Evolutionary conservation across 2,888 invertebrate genomes (phyloP).

Genomic region (Drosophila engyochracea): DNA sequence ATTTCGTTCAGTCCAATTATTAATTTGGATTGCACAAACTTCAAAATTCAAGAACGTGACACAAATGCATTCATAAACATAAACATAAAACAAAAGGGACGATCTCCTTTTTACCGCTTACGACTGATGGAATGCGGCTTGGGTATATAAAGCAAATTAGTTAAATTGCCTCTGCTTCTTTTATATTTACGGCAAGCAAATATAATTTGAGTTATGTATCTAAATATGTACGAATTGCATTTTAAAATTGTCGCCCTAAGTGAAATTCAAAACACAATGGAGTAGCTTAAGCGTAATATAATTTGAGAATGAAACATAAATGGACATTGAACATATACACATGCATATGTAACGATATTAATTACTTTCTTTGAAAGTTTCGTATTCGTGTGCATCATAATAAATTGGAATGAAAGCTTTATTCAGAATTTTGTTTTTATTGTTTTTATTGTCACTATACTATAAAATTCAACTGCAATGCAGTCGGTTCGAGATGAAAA

Average conservation of each 20-base stretch:
- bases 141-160: neutral
- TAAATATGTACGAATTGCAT: neutral
- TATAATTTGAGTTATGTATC: neutral
- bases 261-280: neutral
- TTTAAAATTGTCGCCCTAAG: neutral
- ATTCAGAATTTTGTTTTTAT: neutral
- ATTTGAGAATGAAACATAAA: neutral
- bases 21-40: neutral
- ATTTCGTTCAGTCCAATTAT: neutral
- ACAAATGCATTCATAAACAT: neutral
- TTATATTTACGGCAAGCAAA: neutral
- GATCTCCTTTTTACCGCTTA: neutral
- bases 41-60: neutral
- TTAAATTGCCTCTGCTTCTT: neutral
- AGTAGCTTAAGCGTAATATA: neutral
- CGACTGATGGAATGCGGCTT: neutral
- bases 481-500: conserved; percentile 22
- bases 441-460: conserved; percentile 13
- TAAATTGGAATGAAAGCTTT: conserved; percentile 15
- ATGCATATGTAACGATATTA: conserved; percentile 1
- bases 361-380: neutral
- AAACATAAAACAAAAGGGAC: neutral
- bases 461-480: conserved; percentile 40
- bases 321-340: neutral
- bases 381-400: neutral